Evolutionary conservation across 2,888 invertebrate genomes (phyloP), one percentile per base, ranked within the genome.

Genomic region (Auanema freiburgensis): DNA sequence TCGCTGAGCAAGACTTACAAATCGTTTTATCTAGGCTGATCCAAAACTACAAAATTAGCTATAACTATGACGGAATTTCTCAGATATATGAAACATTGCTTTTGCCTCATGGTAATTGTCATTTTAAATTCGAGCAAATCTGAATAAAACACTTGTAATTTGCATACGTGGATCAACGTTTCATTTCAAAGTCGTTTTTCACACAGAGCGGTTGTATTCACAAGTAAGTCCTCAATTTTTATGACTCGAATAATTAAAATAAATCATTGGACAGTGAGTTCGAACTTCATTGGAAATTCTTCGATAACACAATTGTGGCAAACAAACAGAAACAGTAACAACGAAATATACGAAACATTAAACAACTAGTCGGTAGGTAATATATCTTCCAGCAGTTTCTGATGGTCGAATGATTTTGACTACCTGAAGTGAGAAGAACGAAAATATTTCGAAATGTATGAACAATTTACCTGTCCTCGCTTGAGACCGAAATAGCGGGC

Each of bases 401-500:
- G 95, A 96, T 8, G 95, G 91, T 75, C 97, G 89, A 80, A 97
- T 95, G 85, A 98, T 98, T 88, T 97, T 97, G 56, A 97, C 95
- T 50, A 81, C 83, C 49, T 65, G 52, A 43, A 60, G 6, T 43
- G 24, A 14, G 12, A 21, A 14, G 8, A 24, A 83, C 33, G 83
- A 91, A 92, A 89, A 53, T 21, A 54, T 4, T 10, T 43, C 18
- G 41, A 56, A 54, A 33, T 33, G 33, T 5, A 33, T 33, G 33
- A 18, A 46, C 3, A 8, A 3, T 46, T 16, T 21, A 46, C 46
- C 64, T 98, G 97, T 76, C 98, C 98, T 87, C 97, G 89, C 85
- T 95, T 96, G 11, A 99, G 88, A 65, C 98, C 98, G 87, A 95
- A 98, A 86, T 99, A 99, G 84, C 98, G 88, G 0, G 98, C 93